Base-by-base conservation (phyloP, 2,888 invertebrate species). In the Dascillus cervinus region DNA sequence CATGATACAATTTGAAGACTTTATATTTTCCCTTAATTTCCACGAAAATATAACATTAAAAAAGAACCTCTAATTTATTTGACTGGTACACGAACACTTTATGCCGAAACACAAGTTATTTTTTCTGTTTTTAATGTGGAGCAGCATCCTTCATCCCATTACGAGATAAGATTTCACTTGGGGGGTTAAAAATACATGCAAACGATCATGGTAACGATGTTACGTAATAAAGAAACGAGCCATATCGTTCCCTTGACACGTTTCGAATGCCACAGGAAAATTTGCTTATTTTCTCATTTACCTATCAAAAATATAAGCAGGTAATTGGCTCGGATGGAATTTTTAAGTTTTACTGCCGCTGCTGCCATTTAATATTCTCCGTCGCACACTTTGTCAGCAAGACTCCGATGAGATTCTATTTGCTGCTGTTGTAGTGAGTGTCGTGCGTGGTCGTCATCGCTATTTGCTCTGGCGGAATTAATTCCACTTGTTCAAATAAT, bases 131-230 rank as follows among this genome's bases (percentile, higher is more conserved):
- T 17, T 19, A 26, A 26, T 14, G 25, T 30, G 22, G 30, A 13
- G 24, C 24, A 17, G 22, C 23, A 22, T 26, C 27, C 37, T 38
- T 41, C 38, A 31, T 43, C 37, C 39, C 39, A 42, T 44, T 42
- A 40, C 30, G 36, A 40, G 47, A 46, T 49, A 47, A 49, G 47
- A 44, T 47, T 46, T 47, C 49, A 39, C 49, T 31, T 24, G 46
- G 43, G 46, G 41, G n/a, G n/a, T 37, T 43, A 43, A 47, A 47
- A 45, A 42, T 48, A 44, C 47, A 49, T 47, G 49, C 49, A 47
- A 47, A 47, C 46, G 46, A 47, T 49, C 44, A 45, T 41, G 42
- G 43, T 42, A 32, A 37, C 43, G 36, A 43, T 39, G 47, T 49
- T 44, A 41, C 35, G 47, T 42, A 43, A 46, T 47, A 49, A 47